These are phyloP conservation scores for Leuctra nigra DNA, from an alignment of 2,888 invertebrate species.

Conservation along the genomic window DNA sequence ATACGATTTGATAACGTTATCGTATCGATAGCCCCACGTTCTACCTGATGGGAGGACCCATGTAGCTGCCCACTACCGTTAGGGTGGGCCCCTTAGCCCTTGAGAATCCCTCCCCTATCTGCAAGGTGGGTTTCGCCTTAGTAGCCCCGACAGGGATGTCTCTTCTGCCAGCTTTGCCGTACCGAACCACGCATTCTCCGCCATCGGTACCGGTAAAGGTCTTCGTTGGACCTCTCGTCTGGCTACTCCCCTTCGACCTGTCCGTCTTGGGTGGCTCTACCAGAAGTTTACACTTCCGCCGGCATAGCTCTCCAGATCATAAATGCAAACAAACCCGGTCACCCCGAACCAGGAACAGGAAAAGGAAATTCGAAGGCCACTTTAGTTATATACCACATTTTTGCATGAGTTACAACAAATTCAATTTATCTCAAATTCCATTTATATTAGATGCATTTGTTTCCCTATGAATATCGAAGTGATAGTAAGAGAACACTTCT, in stretches of 20 bases:
- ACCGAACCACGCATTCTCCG: neutral
- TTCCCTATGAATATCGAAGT: too few species aligned
- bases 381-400: too few species aligned
- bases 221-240: neutral
- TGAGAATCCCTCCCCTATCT: too few species aligned
- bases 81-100: too few species aligned
- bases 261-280: neutral
- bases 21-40: neutral
- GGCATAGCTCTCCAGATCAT: neutral
- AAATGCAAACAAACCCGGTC: neutral
- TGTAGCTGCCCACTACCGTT: too few species aligned
- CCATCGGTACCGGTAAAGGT: neutral
- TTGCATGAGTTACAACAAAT: too few species aligned
- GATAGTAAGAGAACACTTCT: too few species aligned
- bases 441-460: too few species aligned
- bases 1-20: neutral
- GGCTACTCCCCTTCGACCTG: neutral
- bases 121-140: neutral
- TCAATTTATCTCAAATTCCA: too few species aligned
- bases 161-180: neutral
- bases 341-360: too few species aligned
- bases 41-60: too few species aligned
- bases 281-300: neutral
- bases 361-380: too few species aligned
- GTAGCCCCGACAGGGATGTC: neutral